Conservation (phyloP, 2,797 vertebrate species). For the Premnoplex brunnescens region DNA sequence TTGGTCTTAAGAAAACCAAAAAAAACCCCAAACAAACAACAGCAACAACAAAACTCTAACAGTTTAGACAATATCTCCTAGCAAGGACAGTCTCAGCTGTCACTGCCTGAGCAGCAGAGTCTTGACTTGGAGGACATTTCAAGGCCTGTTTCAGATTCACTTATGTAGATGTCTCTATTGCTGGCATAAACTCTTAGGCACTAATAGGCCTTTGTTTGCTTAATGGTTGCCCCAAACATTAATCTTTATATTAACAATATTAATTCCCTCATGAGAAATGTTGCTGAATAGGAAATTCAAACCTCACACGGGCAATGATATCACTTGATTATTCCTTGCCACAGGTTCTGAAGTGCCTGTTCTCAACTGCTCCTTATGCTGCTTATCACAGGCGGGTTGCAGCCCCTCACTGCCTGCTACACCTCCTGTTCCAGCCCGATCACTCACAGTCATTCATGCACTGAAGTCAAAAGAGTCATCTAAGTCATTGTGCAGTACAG, state of each 20-base stretch:
- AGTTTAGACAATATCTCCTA: background rate
- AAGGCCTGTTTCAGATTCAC: background rate
- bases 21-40: background rate
- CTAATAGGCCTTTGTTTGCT: background rate
- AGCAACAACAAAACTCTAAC: too few species aligned
- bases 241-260: background rate
- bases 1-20: background rate
- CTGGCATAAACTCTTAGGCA: background rate
- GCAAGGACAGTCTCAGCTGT: background rate
- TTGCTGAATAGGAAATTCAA: background rate
- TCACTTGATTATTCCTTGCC: background rate
- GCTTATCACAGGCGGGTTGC: background rate
- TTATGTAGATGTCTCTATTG: background rate
- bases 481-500: background rate
- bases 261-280: background rate
- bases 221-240: background rate
- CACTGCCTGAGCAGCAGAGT: background rate
- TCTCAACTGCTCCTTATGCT: background rate
- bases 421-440: background rate
- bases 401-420: background rate
- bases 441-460: background rate
- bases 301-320: background rate
- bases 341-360: background rate
- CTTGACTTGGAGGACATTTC: background rate
- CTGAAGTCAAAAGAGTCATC: slow-evolving; percentile 8